Evolutionary conservation across 2,797 vertebrate species (phyloP), one percentile per base, ranked within the genome.

Genomic region (Micrastur ruficollis): DNA sequence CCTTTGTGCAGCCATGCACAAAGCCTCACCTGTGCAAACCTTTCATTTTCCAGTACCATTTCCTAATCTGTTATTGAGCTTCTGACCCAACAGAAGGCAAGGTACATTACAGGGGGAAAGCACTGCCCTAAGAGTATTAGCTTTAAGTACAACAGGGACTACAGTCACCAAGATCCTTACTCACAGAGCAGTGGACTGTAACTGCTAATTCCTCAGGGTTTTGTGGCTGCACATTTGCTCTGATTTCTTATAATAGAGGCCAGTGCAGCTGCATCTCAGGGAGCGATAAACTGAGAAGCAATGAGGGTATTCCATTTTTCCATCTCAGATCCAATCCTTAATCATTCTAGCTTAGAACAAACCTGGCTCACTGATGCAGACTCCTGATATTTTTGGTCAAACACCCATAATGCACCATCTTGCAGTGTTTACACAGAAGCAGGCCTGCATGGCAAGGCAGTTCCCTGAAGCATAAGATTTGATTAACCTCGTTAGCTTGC

Each of bases 401-500:
- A 78, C 61, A 74, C 73, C 82, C 95, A 84, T 86, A 50, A 91
- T 91, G 82, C 93, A 66, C 86, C 91, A 79, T 86, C 89, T 75
- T 81, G 49, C 94, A 75, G 80, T 86, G 73, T 95, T 97, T 95
- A 79, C 82, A 75, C 76, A 73, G 76, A 22, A 67, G 71, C 86
- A 92, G 86, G 76, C 81, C 93, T 91, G 83, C 61, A 85, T 44
- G 46, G 92, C 94, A 74, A 93, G 71, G 90, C 92, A 90, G 96
- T 15, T 97, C 92, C 95, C 91, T 59, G 81, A 98, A 97, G 97
- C 96, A 97, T 97, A 97, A 98, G 96, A 98, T 98, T 97, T 97
- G 97, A 98, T 98, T 98, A 98, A 93, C 97, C 96, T 97, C 75
- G 36, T 96, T 97, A 95, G 76, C 91, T 96, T 97, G 97, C 97